Evolutionary conservation across 2,797 vertebrate genomes (phyloP), one percentile per base, ranked within the genome.

Genomic region (Pipistrellus pipistrellus): DNA sequence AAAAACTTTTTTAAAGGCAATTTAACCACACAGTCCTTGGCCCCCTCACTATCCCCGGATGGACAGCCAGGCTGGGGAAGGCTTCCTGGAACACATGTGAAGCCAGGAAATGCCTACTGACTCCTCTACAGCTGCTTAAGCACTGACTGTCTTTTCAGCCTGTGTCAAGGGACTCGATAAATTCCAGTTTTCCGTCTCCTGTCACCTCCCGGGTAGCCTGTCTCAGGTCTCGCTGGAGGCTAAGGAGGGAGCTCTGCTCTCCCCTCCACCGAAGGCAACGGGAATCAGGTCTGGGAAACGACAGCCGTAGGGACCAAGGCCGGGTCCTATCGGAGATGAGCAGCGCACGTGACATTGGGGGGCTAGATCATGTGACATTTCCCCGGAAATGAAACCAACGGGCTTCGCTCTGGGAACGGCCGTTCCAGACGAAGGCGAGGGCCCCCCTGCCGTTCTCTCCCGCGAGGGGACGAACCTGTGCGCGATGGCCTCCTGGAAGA

Each of bases 401-500:
- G 71, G 17, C 53, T 90, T 91, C 8, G 38, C 35, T 84, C 75
- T 35, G 57, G 55, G 46, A 71, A 85, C 23, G 69, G 46, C n/a
- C 44, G n/a, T 32, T 90, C 6, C 27, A 76, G 30, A 80, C 44
- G 66, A 51, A 88, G 6, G 25, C 3, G 1, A 35, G 62, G 27
- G 48, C 51, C 20, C 44, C 77, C 44, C 3, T 55, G 53, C 3
- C 6, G 11, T 46, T 46, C 41, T 48, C 66, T 38, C 27, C 38
- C 44, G 64, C 41, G 59, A 55, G 71, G 53, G 72, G 55, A 93
- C 97, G 41, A 38, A 99, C 99, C 99, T 99, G 98, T 99, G 98
- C 0, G 99, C 99, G 86, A 99, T 99, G 92, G 99, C 99, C 97
- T 99, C 99, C 97, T 99, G 99, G 17, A 99, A 98, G 38, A 99